A percentile compares a stretch with the other conserved stretches of the same genome.
phyloP scores from a whole-genome alignment of 2,113 vertebrate species.

The Salvelinus alpinus region DNA sequence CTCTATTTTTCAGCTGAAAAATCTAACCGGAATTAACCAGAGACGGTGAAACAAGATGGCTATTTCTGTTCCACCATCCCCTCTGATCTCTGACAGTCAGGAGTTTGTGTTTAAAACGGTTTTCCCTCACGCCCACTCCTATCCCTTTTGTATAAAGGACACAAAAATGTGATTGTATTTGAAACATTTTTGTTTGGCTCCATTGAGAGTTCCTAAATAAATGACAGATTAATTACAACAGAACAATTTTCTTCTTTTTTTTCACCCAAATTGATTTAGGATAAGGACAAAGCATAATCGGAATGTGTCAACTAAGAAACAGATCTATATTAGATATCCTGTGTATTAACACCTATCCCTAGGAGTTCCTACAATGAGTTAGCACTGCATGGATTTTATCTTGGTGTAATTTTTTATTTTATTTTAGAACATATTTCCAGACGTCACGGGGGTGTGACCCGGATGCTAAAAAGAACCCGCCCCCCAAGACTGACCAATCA shows the following conservation, averaged over 20 bases:
- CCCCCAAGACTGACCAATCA: conserved; percentile 37
- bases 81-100: not conserved
- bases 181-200: not conserved
- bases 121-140: not conserved
- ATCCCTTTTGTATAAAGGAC: not conserved
- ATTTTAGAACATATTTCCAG: not conserved
- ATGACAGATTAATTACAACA: not conserved
- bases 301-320: too few species aligned
- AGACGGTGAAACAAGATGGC: conserved; percentile 61
- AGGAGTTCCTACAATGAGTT: too few species aligned
- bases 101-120: not conserved
- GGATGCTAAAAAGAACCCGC: conserved; percentile 35
- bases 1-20: conserved; percentile 72
- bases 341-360: too few species aligned
- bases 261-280: too few species aligned
- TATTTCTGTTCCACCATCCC: not conserved
- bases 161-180: not conserved
- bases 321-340: too few species aligned
- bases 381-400: too few species aligned
- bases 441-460: conserved; percentile 29
- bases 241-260: not conserved
- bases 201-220: not conserved
- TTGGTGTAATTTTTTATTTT: not conserved
- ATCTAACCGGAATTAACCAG: conserved; percentile 77
- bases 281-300: too few species aligned